phyloP scores from a whole-genome alignment of 2,888 invertebrate species.

The Panzeria rudis region DNA sequence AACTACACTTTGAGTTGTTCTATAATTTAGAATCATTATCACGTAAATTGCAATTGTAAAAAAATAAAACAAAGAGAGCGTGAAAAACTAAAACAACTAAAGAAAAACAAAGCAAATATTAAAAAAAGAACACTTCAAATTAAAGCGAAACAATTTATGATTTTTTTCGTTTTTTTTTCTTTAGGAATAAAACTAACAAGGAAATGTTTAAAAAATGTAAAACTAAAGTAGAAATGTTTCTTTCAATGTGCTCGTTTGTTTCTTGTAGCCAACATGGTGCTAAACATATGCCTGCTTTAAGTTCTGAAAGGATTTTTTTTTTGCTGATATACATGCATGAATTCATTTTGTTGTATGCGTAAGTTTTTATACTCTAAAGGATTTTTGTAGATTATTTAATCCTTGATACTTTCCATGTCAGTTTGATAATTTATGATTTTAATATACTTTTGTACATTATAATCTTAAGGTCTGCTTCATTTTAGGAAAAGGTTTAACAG shows the following conservation, averaged over 20 bases:
- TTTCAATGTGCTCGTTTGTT: constrained; percentile 12
- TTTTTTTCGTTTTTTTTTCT: neutral
- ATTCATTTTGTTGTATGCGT: constrained; percentile 35
- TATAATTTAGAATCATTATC: constrained; percentile 71
- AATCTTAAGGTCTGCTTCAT: neutral
- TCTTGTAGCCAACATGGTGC: constrained; percentile 20
- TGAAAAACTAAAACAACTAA: constrained; percentile 25
- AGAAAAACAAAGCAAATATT: constrained; percentile 2
- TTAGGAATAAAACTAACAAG: constrained; percentile 28
- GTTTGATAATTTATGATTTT: constrained; percentile 81
- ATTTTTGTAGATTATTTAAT: constrained; percentile 7
- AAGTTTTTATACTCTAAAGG: constrained; percentile 2
- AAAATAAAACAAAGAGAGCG: constrained; percentile 22
- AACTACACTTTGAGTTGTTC: constrained; percentile 38
- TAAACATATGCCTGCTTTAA: neutral
- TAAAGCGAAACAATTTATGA: constrained; percentile 47
- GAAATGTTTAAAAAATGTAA: neutral
- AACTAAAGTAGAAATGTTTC: neutral
- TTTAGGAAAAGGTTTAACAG: too few species aligned
- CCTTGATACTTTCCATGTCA: constrained; percentile 76
- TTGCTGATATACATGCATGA: constrained; percentile 37
- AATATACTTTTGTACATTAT: constrained; percentile 77
- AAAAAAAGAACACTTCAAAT: constrained; percentile 27
- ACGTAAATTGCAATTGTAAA: constrained; percentile 53
- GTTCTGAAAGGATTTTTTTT: neutral